These are phyloP conservation scores for Elephas maximus DNA, from an alignment of 2,113 vertebrate species.

Conservation along the genomic window DNA sequence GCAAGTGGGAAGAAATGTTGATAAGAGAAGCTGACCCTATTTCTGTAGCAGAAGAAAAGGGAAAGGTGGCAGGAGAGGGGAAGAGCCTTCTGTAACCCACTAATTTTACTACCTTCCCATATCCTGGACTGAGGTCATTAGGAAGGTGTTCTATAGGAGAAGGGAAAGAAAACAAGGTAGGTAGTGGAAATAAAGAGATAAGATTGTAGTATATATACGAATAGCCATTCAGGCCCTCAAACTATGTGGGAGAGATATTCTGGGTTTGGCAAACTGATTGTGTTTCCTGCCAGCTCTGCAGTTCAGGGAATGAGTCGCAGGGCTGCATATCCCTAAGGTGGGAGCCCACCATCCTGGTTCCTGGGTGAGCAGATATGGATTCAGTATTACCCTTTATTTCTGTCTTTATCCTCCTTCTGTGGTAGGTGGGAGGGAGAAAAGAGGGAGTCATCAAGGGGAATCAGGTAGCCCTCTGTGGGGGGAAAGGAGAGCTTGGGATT, in stretches of 20 bases:
- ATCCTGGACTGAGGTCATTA: not conserved
- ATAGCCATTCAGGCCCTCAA: not conserved
- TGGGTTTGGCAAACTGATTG: not conserved
- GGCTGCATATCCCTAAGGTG: not conserved
- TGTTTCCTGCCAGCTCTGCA: not conserved
- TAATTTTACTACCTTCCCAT: not conserved
- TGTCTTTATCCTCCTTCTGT: not conserved
- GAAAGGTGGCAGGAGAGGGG: not conserved
- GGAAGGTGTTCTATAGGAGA: not conserved
- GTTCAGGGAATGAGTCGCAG: not conserved
- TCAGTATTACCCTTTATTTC: not conserved
- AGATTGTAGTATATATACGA: not conserved
- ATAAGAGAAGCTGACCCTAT: not conserved
- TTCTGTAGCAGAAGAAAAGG: not conserved
- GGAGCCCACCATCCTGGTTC: not conserved
- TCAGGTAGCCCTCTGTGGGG: not conserved
- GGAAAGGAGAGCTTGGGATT: not conserved
- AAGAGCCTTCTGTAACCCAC: not conserved
- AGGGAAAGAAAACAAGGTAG: not conserved
- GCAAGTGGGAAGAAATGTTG: not conserved
- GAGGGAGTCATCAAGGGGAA: not conserved
- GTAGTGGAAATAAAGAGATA: not conserved
- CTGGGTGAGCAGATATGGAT: not conserved
- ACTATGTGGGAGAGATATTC: not conserved
- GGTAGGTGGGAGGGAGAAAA: not conserved